Percentiles rank a stretch among this genome's conserved stretches.
Conservation (phyloP, 2,888 invertebrate species). For the Pyrocoelia pectoralis region DNA sequence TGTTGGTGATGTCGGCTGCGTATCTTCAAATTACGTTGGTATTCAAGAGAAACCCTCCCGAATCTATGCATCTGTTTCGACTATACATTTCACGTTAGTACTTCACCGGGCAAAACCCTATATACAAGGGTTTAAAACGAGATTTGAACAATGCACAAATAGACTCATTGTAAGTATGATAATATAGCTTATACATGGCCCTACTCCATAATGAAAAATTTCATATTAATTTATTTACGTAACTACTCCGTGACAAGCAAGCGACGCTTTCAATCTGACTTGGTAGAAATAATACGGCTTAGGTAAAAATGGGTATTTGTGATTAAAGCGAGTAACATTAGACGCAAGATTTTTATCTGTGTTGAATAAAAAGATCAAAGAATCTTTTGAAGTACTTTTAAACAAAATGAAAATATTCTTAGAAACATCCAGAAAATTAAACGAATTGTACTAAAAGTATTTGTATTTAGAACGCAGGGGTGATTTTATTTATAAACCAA, state of each 20-base stretch:
- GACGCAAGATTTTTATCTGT: slow-evolving; percentile 10
- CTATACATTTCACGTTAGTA: no score
- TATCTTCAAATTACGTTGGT: slow-evolving; percentile 44
- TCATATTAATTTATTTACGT: no score
- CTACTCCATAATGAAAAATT: not conserved
- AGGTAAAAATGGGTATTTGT: not conserved
- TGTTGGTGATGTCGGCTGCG: slow-evolving; percentile 49
- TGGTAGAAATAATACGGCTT: not conserved
- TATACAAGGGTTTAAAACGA: slow-evolving; percentile 24
- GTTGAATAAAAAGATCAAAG: slow-evolving; percentile 5
- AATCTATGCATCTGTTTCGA: slow-evolving; percentile 38
- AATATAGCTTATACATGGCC: not conserved
- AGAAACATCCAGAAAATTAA: not conserved
- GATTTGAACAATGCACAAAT: slow-evolving; percentile 15
- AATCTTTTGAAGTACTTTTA: slow-evolving; percentile 8
- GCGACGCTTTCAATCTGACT: not conserved
- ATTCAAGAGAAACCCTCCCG: slow-evolving; percentile 33
- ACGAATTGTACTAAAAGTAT: not conserved
- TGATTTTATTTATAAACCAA: not conserved
- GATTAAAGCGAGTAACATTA: slow-evolving; percentile 1
- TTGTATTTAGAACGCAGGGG: not conserved
- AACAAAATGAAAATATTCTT: slow-evolving; percentile 4
- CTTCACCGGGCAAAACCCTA: slow-evolving; percentile 17
- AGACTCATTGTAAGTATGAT: not conserved
- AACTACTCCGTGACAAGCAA: no score